phyloP scores from a whole-genome alignment of 2,113 vertebrate genomes.

The Clupea harengus region DNA sequence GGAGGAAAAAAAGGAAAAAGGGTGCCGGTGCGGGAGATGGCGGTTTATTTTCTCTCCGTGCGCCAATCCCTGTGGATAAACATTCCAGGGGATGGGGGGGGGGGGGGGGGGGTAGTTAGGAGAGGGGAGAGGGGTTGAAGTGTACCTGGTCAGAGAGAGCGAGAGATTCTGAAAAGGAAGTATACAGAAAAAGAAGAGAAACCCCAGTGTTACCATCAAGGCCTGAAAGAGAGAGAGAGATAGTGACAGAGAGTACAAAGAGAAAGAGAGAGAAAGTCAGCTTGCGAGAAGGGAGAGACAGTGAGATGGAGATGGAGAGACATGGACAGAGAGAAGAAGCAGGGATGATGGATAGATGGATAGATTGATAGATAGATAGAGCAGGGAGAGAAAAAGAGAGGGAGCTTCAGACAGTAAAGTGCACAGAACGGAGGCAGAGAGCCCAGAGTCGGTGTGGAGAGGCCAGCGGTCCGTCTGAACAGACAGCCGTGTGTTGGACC shows the following conservation, averaged over 20 bases:
- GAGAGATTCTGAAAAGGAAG: slow-evolving; percentile 38
- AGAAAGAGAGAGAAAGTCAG: slow-evolving; percentile 34
- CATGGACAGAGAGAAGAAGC: too few relatives aligned
- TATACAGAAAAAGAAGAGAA: slow-evolving; percentile 28
- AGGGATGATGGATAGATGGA: background rate
- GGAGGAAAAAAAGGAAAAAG: slow-evolving; percentile 26
- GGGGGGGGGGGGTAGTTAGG: slow-evolving; percentile 16
- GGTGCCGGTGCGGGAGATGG: slow-evolving; percentile 23
- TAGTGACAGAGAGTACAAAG: too few relatives aligned
- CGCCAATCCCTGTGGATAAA: slow-evolving; percentile 51
- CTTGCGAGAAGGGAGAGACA: too few relatives aligned
- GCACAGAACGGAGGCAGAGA: slow-evolving; percentile 11
- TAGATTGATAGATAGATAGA: background rate
- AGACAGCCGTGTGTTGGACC: slow-evolving; percentile 47
- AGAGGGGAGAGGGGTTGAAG: slow-evolving; percentile 28
- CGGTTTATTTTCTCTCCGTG: slow-evolving; percentile 59
- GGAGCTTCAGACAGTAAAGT: background rate
- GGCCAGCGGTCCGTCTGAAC: slow-evolving; percentile 28
- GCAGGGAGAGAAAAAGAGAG: background rate
- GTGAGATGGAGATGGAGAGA: slow-evolving; percentile 25
- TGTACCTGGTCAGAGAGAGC: slow-evolving; percentile 19
- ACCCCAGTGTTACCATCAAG: too few relatives aligned
- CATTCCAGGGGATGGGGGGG: slow-evolving; percentile 57
- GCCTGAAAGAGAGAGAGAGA: too few relatives aligned
- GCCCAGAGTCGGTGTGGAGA: slow-evolving; percentile 22